Evolutionary conservation across 2,888 invertebrate species (phyloP).

Genomic region (Zootermopsis nevadensis): DNA sequence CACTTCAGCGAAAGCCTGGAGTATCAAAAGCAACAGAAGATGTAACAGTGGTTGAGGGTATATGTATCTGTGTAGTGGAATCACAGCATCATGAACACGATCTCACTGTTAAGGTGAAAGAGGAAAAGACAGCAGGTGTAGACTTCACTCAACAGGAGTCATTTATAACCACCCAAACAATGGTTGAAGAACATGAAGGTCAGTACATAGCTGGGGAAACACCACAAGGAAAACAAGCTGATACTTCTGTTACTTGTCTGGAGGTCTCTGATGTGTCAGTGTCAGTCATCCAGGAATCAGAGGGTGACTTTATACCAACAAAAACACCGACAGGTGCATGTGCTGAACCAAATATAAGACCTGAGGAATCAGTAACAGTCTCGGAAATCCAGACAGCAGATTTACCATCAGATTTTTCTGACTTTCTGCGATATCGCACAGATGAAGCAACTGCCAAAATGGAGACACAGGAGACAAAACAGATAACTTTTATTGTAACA

Average conservation of each 20-base stretch:
- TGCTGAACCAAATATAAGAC: constrained; percentile 71
- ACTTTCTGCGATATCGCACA: constrained; percentile 67
- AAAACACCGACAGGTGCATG: constrained; percentile 66
- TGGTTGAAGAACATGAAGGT: constrained; percentile 71
- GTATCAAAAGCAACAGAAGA: constrained; percentile 66
- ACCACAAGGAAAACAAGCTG: constrained; percentile 62
- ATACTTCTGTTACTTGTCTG: constrained; percentile 65
- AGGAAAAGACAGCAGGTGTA: constrained; percentile 71
- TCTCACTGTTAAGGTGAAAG: constrained; percentile 46
- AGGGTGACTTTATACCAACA: constrained; percentile 67
- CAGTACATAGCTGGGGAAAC: constrained; percentile 64
- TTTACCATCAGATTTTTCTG: constrained; percentile 65
- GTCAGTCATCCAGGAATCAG: constrained; percentile 75
- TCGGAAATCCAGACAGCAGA: constrained; percentile 72
- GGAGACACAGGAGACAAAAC: constrained; percentile 73
- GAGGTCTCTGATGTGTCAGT: constrained; percentile 70
- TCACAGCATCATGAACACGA: constrained; percentile 63
- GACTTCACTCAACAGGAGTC: constrained; percentile 73
- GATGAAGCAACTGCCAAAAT: constrained; percentile 68
- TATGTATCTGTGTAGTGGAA: constrained; percentile 72
- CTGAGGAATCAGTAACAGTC: constrained; percentile 71
- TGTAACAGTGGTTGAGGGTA: constrained; percentile 63
- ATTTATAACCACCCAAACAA: constrained; percentile 69
- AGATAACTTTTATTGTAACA: constrained; percentile 69
- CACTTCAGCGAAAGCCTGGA: constrained; percentile 62